Evolutionary conservation across 92 coral and sea anemone genomes (phyloP).

Genomic region (Blastomussa wellsi): DNA sequence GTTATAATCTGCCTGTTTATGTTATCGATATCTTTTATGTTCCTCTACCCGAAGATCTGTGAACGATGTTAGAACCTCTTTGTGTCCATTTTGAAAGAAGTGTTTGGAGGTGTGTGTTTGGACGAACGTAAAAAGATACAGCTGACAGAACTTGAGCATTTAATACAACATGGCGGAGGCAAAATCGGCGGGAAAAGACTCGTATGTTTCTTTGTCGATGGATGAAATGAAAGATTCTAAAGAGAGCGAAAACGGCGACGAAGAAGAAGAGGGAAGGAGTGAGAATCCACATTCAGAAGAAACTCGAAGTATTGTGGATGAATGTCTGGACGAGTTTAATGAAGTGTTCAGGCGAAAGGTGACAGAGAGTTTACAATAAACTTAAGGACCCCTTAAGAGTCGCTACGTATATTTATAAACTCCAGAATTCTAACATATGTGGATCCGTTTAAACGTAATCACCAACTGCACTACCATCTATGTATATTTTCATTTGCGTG

Average conservation of each 20-base stretch:
- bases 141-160: background rate
- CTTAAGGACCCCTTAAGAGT: no score
- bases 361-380: background rate
- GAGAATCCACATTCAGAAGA: background rate
- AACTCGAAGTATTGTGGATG: background rate
- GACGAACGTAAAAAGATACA: background rate
- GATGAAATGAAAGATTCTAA: slow-evolving; percentile 1
- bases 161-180: slow-evolving; percentile 3
- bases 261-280: background rate
- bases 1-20: background rate
- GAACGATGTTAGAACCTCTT: background rate
- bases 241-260: background rate
- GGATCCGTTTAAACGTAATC: background rate
- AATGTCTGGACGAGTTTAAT: slow-evolving; percentile 3
- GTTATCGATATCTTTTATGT: background rate
- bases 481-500: background rate
- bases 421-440: background rate
- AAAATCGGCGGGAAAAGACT: slow-evolving; percentile 18
- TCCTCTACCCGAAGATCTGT: background rate
- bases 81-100: background rate
- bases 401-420: background rate
- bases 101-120: background rate
- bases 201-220: slow-evolving; percentile 15
- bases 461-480: no score
- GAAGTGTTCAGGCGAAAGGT: slow-evolving; percentile 18